Percentiles rank a stretch among this genome's conserved stretches.
These are phyloP conservation scores for Ceyx melanurus DNA, from an alignment of 2,113 vertebrate genomes.

Conservation along the genomic window DNA sequence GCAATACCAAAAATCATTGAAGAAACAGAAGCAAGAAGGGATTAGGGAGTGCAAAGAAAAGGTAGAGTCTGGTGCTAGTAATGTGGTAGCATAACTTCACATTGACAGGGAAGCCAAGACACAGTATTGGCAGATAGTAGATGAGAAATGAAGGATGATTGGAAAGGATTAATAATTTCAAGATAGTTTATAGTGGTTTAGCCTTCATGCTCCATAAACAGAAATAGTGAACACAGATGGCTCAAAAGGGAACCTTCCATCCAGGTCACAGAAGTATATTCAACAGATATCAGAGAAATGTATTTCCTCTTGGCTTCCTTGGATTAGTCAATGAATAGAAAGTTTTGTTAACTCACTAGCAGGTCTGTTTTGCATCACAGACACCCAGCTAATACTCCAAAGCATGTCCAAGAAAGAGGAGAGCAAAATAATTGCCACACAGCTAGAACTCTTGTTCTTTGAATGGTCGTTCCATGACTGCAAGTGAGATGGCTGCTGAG, in stretches of 20 bases:
- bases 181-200: neutral
- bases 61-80: neutral
- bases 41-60: neutral
- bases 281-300: neutral
- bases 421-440: neutral
- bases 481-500: neutral
- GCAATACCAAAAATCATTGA: neutral
- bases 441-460: neutral
- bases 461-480: neutral
- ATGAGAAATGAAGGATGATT: neutral
- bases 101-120: neutral
- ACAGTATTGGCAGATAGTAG: neutral
- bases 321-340: neutral
- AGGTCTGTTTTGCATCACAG: neutral
- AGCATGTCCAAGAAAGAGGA: neutral
- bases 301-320: neutral
- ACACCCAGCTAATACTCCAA: neutral
- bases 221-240: neutral
- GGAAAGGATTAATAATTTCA: neutral
- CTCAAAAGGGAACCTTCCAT: neutral
- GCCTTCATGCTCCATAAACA: neutral
- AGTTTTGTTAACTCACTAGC: neutral
- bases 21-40: neutral
- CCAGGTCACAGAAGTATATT: neutral
- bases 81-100: neutral